A percentile compares a stretch with the other conserved stretches of the same genome.
Evolutionary conservation across 2,888 invertebrate genomes (phyloP).

Genomic region (Parthenolecanium corni): DNA sequence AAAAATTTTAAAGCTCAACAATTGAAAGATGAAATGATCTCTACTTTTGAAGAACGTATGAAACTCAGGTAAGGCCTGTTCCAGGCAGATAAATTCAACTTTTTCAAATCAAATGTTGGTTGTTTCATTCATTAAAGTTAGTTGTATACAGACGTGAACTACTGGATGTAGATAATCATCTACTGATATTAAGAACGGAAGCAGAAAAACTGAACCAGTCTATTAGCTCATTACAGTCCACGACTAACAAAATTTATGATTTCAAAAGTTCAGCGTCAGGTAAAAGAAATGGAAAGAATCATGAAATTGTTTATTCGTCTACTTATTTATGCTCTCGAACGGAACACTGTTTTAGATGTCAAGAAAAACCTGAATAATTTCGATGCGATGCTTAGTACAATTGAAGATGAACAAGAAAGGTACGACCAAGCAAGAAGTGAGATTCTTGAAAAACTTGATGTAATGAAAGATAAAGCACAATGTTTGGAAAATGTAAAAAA

Average conservation of each 20-base stretch:
- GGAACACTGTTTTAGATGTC: neutral
- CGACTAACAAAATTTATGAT: constrained; percentile 63
- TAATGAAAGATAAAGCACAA: constrained; percentile 63
- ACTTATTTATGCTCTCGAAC: too few species aligned
- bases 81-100: neutral
- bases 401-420: constrained; percentile 73
- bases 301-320: neutral
- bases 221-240: constrained; percentile 79
- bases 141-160: constrained; percentile 50
- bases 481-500: constrained; percentile 74
- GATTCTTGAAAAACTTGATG: constrained; percentile 69
- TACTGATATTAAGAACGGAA: constrained; percentile 75
- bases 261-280: constrained; percentile 38
- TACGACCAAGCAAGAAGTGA: constrained; percentile 62
- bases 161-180: constrained; percentile 81
- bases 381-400: constrained; percentile 69
- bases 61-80: constrained; percentile 48
- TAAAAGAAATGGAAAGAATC: too few species aligned
- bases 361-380: constrained; percentile 60
- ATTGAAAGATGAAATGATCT: constrained; percentile 72
- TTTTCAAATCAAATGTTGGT: neutral
- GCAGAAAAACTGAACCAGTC: constrained; percentile 78
- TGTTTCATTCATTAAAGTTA: neutral
- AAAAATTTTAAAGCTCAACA: constrained; percentile 34
- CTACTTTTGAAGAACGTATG: constrained; percentile 88